Conservation (phyloP, 2,113 vertebrate species). For the Leptobrachium leishanense region DNA sequence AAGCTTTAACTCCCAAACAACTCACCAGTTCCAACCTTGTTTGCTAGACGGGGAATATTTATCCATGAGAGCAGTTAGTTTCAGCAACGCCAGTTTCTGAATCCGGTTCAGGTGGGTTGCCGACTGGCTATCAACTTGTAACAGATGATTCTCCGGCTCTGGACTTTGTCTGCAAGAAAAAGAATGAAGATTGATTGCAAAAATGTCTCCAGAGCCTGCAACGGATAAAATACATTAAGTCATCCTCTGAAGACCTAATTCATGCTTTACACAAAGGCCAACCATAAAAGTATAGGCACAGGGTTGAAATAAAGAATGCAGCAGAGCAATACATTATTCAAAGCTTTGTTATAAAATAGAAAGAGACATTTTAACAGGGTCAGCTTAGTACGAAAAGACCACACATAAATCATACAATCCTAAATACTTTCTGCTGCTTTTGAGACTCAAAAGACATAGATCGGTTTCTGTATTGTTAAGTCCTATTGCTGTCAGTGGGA, state of each 20-base stretch:
- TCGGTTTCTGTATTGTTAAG: neutral
- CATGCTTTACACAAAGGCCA: neutral
- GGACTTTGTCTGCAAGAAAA: slow-evolving; percentile 68
- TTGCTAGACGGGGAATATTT: slow-evolving; percentile 81
- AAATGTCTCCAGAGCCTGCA: neutral
- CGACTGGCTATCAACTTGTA: slow-evolving; percentile 63
- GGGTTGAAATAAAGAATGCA: neutral
- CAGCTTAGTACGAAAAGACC: neutral
- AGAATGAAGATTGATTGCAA: neutral
- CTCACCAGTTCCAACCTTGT: slow-evolving; percentile 91
- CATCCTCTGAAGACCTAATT: neutral
- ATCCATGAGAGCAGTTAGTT: slow-evolving; percentile 84
- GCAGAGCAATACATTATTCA: neutral
- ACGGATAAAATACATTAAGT: too few species aligned
- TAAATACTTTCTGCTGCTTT: neutral
- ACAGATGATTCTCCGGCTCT: slow-evolving; percentile 52
- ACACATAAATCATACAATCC: neutral
- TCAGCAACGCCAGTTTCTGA: slow-evolving; percentile 79
- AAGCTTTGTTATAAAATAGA: neutral
- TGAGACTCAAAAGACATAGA: neutral
- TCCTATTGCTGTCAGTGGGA: neutral
- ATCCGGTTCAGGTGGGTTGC: slow-evolving; percentile 72
- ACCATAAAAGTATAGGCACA: neutral
- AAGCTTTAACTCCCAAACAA: neutral
- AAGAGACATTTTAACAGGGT: neutral